These are phyloP conservation scores for Blastobasis adustella DNA, from an alignment of 2,888 invertebrate species.

Conservation along the genomic window DNA sequence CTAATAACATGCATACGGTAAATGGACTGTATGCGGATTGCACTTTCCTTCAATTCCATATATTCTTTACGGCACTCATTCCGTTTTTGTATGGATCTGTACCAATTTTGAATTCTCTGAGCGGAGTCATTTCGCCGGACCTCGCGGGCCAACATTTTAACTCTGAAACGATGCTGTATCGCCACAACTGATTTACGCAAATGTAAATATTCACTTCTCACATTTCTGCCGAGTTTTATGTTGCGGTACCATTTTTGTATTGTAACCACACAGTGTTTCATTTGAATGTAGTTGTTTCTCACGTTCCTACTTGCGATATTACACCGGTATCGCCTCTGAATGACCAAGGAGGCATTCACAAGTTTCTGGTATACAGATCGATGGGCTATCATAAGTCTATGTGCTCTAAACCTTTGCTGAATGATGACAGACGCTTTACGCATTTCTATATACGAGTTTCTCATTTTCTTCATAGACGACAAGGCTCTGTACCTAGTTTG, in stretches of 20 bases:
- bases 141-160: slow-evolving; percentile 26
- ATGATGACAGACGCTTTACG: slow-evolving; percentile 25
- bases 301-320: slow-evolving; percentile 31
- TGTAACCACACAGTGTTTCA: slow-evolving; percentile 37
- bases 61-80: slow-evolving; percentile 33
- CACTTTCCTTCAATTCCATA: slow-evolving; percentile 32
- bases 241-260: slow-evolving; percentile 57
- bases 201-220: slow-evolving; percentile 32
- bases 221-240: slow-evolving; percentile 25
- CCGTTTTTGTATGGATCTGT: slow-evolving; percentile 34
- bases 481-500: slow-evolving; percentile 51
- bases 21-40: slow-evolving; percentile 44
- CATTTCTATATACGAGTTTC: slow-evolving; percentile 30
- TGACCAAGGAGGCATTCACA: slow-evolving; percentile 40
- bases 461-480: slow-evolving; percentile 33
- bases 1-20: slow-evolving; percentile 42
- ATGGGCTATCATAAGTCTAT: slow-evolving; percentile 38
- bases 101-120: slow-evolving; percentile 53
- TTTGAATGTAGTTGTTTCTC: slow-evolving; percentile 29
- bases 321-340: slow-evolving; percentile 57
- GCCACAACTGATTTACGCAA: slow-evolving; percentile 31
- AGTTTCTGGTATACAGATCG: slow-evolving; percentile 39
- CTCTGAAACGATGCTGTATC: slow-evolving; percentile 51
- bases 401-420: slow-evolving; percentile 54
- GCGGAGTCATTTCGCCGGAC: slow-evolving; percentile 30